Evolutionary conservation across 2,113 vertebrate species (phyloP), one percentile per base, ranked within the genome.

Genomic region (Rhea americana): DNA sequence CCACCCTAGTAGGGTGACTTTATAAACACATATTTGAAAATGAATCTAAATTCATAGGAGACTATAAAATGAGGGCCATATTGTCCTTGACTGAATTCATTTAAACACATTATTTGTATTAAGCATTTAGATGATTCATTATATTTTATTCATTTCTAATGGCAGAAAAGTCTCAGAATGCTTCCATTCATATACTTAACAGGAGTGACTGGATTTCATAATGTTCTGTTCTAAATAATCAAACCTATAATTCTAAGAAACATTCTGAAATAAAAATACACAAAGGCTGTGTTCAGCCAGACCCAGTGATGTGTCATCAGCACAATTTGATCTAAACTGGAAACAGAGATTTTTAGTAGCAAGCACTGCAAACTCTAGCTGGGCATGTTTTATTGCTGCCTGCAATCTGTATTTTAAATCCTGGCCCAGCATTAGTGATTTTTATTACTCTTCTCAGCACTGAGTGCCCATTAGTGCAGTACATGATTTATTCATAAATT

Each of bases 161-260:
- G 48, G 73, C 68, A 91, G 89, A 89, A 93, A 91, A 90, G 11
- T 43, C 80, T 87, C 70, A 94, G 90, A 94, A 94, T 87, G 58
- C 39, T 93, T 89, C 71, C 35, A 90, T 94, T 95, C 83, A 82
- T 88, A 76, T 22, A 50, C 12, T 92, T 91, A 81, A 75, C 11
- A 32, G 51, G 63, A 91, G 16, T 84, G 80, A 73, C 70, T 84
- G 62, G n/a, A n/a, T 93, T 95, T 93, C 80, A 82, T 82, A 90
- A 66, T 87, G 77, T 76, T 90, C 70, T 90, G 35, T 82, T 94
- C 70, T 75, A 93, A 94, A 90, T 91, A 96, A 91, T 86, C 80
- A 90, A 94, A 75, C 56, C 48, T 88, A 61, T 94, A 93, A 93
- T 94, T 94, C 88, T 73, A 68, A 93, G 90, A 91, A 95, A 94